phyloP scores from a whole-genome alignment of 2,797 vertebrate species.

The Tauraco hartlaubi region DNA sequence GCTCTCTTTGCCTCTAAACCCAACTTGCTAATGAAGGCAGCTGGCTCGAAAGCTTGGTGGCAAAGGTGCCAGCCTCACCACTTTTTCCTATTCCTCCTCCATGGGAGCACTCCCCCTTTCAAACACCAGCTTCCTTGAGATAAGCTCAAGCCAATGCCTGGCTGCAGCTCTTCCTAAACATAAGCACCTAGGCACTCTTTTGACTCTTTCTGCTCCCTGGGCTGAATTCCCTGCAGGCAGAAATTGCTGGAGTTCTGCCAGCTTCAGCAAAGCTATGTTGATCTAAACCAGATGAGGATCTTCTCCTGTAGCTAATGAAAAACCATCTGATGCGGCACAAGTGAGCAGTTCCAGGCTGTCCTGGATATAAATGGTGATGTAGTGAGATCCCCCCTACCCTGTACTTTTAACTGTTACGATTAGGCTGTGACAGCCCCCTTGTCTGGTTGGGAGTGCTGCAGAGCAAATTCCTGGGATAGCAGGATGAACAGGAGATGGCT shows the following conservation, averaged over 20 bases:
- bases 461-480: background rate
- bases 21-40: background rate
- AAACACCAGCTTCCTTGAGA: background rate
- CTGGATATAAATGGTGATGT: background rate
- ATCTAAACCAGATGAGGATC: background rate
- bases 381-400: background rate
- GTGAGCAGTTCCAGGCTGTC: background rate
- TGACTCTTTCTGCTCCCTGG: background rate
- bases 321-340: background rate
- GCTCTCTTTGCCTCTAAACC: background rate
- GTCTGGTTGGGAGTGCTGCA: background rate
- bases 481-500: background rate
- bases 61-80: background rate
- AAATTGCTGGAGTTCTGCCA: background rate
- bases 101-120: background rate
- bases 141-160: background rate
- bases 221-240: background rate
- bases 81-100: background rate
- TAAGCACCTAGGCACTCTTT: background rate
- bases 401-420: background rate
- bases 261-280: background rate
- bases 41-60: background rate
- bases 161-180: background rate
- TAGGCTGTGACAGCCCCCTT: background rate
- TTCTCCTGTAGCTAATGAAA: background rate